Base-by-base conservation (phyloP, 2,113 vertebrate genomes). In the Scytalopus superciliaris region DNA sequence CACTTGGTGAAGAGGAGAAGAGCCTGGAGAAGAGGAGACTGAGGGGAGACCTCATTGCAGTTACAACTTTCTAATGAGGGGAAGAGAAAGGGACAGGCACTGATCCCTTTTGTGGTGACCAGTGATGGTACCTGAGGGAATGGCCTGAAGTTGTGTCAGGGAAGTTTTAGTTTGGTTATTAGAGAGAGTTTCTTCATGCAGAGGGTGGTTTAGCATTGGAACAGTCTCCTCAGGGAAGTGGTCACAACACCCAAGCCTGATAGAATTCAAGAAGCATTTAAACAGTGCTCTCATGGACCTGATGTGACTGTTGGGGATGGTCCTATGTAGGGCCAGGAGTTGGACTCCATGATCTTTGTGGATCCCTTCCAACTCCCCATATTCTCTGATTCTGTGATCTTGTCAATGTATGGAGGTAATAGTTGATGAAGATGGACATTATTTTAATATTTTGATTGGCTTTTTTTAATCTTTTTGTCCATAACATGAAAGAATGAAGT, bases 241-340 rank as follows among this genome's bases (percentile, higher is more conserved):
- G 10, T 47, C 4, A 10, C 24, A 60, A n/a, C 53, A 68, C 10
- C 12, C 39, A 31, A 55, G 21, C 21, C n/a, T 62, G 30, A 12
- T 9, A 31, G 53, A 53, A 13, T n/a, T 75, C 10, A 18, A 31
- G 44, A 67, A 12, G 24, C 28, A 8, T 60, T 60, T 53, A 39
- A 19, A 22, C 10, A 28, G 2, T 53, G 13, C 39, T 60, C 39
- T 35, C 0, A 0, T n/a, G 16, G 7, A 0, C 15, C 17, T 12
- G 53, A 2, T 47, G 33, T 53, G 62, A 40, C 8, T 75, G 19
- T 8, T 53, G 39, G 11, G 7, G 9, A 6, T 60, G 55, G 16
- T 22, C 3, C 19, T 75, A 11, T 76, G 55, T 24, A 27, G 70
- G n/a, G 16, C 9, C 2, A 22, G 24, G 19, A 31, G 11, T 30